These are phyloP conservation scores for Agraylea sexmaculata DNA, from an alignment of 1,140 invertebrate species.

Conservation along the genomic window DNA sequence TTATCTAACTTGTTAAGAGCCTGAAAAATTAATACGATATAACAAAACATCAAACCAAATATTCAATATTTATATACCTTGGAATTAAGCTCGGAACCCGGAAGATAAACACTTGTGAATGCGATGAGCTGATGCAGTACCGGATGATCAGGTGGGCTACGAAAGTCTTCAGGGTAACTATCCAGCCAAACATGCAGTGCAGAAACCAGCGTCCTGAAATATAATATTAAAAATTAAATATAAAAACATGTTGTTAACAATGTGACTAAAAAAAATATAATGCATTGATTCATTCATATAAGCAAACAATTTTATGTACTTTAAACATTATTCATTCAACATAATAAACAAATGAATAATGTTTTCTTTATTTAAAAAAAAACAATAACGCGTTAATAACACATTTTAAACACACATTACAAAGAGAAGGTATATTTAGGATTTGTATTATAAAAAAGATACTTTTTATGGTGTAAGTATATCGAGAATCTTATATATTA, in stretches of 20 bases:
- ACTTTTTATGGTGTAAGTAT: too few relatives aligned
- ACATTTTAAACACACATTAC: too few relatives aligned
- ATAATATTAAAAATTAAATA: constrained; percentile 1
- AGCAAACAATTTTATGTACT: too few relatives aligned
- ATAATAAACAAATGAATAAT: too few relatives aligned
- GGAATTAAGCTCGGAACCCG: constrained; percentile 68
- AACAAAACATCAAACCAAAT: background rate
- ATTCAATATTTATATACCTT: constrained; percentile 40
- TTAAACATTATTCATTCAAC: too few relatives aligned
- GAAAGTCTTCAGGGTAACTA: constrained; percentile 93
- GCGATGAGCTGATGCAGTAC: constrained; percentile 68
- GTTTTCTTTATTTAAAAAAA: too few relatives aligned
- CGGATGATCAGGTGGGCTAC: constrained; percentile 72
- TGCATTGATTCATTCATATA: too few relatives aligned
- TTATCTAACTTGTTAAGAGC: constrained; percentile 39
- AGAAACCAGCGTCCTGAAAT: constrained; percentile 69
- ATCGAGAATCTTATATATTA: too few relatives aligned
- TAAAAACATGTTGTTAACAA: background rate
- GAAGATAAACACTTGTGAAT: constrained; percentile 70
- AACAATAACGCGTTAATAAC: too few relatives aligned
- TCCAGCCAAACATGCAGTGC: constrained; percentile 94
- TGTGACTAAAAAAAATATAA: background rate
- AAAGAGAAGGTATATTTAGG: too few relatives aligned
- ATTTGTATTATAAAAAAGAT: too few relatives aligned
- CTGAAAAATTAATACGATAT: constrained; percentile 13